These are phyloP conservation scores for Nineta flava DNA, from an alignment of 2,888 invertebrate genomes.

Conservation along the genomic window DNA sequence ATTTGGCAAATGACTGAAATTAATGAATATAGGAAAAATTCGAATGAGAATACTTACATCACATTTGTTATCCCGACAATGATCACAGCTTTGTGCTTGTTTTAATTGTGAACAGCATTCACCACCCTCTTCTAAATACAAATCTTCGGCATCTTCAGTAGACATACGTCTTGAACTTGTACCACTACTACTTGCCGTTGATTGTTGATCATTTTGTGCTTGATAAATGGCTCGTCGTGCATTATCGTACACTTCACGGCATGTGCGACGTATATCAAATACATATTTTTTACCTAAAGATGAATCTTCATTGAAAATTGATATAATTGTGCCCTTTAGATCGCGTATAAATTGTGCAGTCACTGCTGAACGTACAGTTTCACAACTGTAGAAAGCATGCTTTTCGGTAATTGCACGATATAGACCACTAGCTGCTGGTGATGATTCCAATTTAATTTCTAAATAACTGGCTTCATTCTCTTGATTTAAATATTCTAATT, in stretches of 20 bases:
- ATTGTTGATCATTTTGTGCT: slow-evolving; percentile 18
- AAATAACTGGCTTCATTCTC: slow-evolving; percentile 53
- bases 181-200: slow-evolving; percentile 5
- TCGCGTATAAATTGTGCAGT: slow-evolving; percentile 80
- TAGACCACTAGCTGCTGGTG: slow-evolving; percentile 64
- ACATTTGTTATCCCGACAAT: slow-evolving; percentile 2
- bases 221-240: slow-evolving; percentile 55
- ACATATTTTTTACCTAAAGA: slow-evolving; percentile 78
- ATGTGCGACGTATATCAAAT: slow-evolving; percentile 78
- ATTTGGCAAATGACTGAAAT: too few relatives aligned
- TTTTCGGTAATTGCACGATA: slow-evolving; percentile 81
- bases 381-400: slow-evolving; percentile 85
- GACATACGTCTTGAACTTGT: neutral
- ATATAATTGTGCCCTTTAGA: slow-evolving; percentile 78
- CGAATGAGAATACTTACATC: neutral
- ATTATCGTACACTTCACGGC: slow-evolving; percentile 79
- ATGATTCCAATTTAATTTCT: slow-evolving; percentile 66
- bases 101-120: neutral
- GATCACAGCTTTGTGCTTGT: slow-evolving; percentile 1
- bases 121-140: neutral
- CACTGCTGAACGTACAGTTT: slow-evolving; percentile 75
- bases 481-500: slow-evolving; percentile 52
- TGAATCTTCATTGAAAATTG: slow-evolving; percentile 79
- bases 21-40: too few relatives aligned
- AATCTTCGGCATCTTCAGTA: neutral